These are phyloP conservation scores for Mesoclemmys tuberculata DNA, from an alignment of 2,113 vertebrate species.

Conservation along the genomic window DNA sequence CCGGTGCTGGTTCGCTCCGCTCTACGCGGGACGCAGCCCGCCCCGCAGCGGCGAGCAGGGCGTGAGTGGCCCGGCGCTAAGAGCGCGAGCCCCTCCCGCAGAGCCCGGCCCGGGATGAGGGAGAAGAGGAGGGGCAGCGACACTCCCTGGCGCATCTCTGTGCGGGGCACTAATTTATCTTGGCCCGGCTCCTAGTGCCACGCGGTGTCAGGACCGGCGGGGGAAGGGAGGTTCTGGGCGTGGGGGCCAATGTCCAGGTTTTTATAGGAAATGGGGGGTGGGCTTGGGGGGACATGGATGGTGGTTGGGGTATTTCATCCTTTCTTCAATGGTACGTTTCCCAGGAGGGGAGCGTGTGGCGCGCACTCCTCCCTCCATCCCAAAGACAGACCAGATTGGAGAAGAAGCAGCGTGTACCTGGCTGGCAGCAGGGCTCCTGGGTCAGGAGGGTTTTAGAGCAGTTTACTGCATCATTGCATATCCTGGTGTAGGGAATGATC, in stretches of 20 bases:
- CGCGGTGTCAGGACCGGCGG: neutral
- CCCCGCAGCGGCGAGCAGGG: rapidly evolving
- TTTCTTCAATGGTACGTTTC: neutral
- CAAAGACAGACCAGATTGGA: rapidly evolving
- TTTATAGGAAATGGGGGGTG: neutral
- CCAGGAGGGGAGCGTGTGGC: rapidly evolving
- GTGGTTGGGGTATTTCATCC: neutral
- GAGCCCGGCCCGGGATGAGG: conserved; percentile 82
- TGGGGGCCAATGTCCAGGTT: rapidly evolving
- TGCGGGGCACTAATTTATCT: conserved; percentile 74
- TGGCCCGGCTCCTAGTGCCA: too few relatives aligned
- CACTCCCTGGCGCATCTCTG: conserved; percentile 96
- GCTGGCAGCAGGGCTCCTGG: neutral
- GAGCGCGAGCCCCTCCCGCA: neutral
- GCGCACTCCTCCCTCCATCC: rapidly evolving
- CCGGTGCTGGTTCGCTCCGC: neutral
- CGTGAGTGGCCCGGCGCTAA: too few relatives aligned
- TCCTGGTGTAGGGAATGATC: neutral
- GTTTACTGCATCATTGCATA: neutral
- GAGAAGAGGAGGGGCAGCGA: conserved; percentile 91
- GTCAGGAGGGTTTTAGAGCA: neutral
- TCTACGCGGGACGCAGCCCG: neutral
- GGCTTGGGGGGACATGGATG: neutral
- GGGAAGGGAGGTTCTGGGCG: neutral
- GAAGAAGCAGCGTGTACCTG: neutral